A percentile compares a stretch with the other conserved stretches of the same genome.
Evolutionary conservation across 1,140 invertebrate genomes (phyloP).

Genomic region (Lepidurus packardi): DNA sequence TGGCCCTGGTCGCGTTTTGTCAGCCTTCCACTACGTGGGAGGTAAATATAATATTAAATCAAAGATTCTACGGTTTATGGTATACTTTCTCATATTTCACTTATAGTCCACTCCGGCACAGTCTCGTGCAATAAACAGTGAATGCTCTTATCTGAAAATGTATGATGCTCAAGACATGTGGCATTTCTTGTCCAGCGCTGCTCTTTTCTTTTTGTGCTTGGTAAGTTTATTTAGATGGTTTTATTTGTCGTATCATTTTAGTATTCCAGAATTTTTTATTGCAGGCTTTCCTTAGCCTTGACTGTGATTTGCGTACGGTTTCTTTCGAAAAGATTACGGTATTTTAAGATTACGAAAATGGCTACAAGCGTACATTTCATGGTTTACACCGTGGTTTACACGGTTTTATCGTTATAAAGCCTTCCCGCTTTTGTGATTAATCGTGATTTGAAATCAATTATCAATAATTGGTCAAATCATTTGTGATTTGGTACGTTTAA

Average conservation of each 20-base stretch:
- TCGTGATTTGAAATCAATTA: too few species aligned
- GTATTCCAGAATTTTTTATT: neutral
- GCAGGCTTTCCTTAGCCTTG: neutral
- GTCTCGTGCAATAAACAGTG: neutral
- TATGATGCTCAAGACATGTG: neutral
- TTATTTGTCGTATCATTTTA: neutral
- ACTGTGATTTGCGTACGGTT: neutral
- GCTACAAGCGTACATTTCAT: neutral
- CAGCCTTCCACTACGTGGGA: neutral
- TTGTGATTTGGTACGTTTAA: neutral
- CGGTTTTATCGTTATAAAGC: too few species aligned
- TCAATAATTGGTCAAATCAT: neutral
- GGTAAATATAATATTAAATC: neutral
- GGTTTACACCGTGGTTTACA: too few species aligned
- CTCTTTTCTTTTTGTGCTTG: neutral
- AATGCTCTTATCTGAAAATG: neutral
- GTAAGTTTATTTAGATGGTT: neutral
- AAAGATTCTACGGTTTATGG: neutral
- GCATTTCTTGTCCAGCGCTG: neutral
- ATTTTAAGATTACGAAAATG: slow-evolving; percentile 38
- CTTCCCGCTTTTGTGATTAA: too few species aligned
- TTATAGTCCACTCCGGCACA: neutral
- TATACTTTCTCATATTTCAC: neutral
- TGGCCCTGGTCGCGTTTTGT: neutral
- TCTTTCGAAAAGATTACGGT: neutral